A percentile compares a stretch with the other conserved stretches of the same genome.
phyloP scores from a whole-genome alignment of 2,888 invertebrate species.

The Zygaena filipendulae region DNA sequence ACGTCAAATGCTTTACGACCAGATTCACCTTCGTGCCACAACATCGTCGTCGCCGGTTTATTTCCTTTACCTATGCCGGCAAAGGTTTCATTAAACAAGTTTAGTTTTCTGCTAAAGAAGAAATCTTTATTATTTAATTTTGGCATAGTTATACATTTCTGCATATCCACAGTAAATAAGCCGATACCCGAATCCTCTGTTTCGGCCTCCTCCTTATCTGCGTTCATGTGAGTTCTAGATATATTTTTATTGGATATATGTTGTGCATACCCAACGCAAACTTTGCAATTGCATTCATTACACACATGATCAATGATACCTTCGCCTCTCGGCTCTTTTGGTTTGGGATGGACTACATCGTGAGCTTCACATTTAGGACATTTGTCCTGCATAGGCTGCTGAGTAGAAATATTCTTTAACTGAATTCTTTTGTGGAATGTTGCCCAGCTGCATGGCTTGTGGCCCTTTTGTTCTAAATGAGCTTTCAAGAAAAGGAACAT shows the following conservation, averaged over 20 bases:
- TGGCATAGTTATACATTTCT: no score
- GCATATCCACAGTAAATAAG: conserved; percentile 2
- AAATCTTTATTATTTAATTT: no score
- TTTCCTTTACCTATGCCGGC: conserved; percentile 7
- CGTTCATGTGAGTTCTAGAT: conserved; percentile 2
- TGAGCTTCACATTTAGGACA: conserved; percentile 2
- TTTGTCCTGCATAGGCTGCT: conserved; percentile 2
- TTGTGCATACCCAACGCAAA: conserved; percentile 2
- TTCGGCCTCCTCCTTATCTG: conserved; percentile 1
- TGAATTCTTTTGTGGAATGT: conserved; percentile 2
- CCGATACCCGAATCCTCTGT: conserved; percentile 1
- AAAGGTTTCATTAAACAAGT: no score
- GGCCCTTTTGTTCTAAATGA: conserved; percentile 1
- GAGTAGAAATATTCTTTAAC: conserved; percentile 2
- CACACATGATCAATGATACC: not conserved
- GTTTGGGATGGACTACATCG: conserved; percentile 1
- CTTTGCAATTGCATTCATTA: conserved; percentile 2
- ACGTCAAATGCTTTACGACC: conserved; percentile 7
- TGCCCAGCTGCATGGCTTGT: conserved; percentile 2
- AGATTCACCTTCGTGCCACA: no score
- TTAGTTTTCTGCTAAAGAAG: conserved; percentile 1
- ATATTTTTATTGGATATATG: conserved; percentile 1
- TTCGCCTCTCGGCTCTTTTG: conserved; percentile 1
- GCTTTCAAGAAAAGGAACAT: conserved; percentile 3
- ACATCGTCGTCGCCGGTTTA: no score